Conservation (phyloP, 2,113 vertebrate genomes). For the Macaca fascicularis region DNA sequence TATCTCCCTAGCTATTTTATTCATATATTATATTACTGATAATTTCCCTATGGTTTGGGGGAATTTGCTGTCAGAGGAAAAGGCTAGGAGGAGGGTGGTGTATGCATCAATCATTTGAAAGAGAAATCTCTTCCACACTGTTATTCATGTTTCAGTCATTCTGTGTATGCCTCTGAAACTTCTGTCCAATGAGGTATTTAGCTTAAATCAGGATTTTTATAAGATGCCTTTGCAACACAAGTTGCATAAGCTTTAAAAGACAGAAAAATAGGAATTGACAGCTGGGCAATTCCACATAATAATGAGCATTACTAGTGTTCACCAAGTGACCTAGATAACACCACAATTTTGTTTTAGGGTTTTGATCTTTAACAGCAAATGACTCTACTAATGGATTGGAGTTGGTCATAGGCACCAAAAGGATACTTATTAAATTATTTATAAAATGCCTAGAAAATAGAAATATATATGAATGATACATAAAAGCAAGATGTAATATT, state of each 20-base stretch:
- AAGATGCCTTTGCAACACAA: background rate
- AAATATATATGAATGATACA: background rate
- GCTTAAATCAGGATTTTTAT: background rate
- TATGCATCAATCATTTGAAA: background rate
- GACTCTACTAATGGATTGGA: background rate
- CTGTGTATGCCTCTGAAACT: background rate
- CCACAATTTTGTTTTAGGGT: background rate
- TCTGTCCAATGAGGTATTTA: background rate
- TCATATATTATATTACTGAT: background rate
- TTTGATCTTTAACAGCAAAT: background rate
- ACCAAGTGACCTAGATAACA: background rate
- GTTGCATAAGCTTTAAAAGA: background rate
- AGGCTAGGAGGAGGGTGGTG: background rate
- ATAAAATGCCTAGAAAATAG: background rate
- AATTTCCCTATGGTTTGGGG: background rate
- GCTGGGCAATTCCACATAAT: background rate
- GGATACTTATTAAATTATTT: background rate
- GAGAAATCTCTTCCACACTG: background rate
- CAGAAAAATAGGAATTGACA: background rate
- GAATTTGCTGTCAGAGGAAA: background rate
- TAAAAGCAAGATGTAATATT: background rate
- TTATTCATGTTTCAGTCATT: background rate
- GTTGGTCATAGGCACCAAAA: background rate
- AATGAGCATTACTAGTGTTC: background rate
- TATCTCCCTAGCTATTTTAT: background rate